phyloP scores from a whole-genome alignment of 1,140 invertebrate genomes.

The Zaprionus ornatus region DNA sequence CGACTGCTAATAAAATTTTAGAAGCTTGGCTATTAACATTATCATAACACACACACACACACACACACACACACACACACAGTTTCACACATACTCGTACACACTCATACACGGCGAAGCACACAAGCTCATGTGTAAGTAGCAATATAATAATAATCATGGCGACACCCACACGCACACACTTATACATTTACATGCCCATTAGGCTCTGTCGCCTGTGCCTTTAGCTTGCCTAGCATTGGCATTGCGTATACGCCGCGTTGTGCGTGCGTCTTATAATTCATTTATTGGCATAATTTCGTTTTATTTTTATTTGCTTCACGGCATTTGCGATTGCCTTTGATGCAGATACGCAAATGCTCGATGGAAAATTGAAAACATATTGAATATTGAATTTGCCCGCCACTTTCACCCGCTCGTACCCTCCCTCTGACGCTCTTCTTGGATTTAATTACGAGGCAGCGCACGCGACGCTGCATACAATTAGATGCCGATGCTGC shows the following conservation, averaged over 20 bases:
- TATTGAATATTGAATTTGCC: slow-evolving; percentile 70
- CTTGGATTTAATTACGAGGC: slow-evolving; percentile 61
- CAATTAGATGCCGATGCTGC: slow-evolving; percentile 49
- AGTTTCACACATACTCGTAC: neutral
- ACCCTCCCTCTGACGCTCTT: neutral
- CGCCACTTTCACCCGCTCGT: neutral
- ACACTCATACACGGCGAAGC: neutral
- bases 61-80: slow-evolving; percentile 1
- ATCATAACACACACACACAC: slow-evolving; percentile 65
- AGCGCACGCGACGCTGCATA: slow-evolving; percentile 54
- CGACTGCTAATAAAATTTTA: slow-evolving; percentile 77
- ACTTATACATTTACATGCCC: slow-evolving; percentile 63
- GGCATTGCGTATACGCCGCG: slow-evolving; percentile 65
- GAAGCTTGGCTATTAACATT: slow-evolving; percentile 78
- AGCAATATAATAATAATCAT: slow-evolving; percentile 73
- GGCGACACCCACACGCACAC: slow-evolving; percentile 39
- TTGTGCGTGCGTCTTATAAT: slow-evolving; percentile 73
- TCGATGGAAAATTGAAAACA: slow-evolving; percentile 72
- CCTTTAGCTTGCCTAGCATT: slow-evolving; percentile 60
- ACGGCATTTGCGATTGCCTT: slow-evolving; percentile 69
- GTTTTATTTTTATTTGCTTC: slow-evolving; percentile 80
- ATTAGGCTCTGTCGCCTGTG: slow-evolving; percentile 64
- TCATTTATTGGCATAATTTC: slow-evolving; percentile 81
- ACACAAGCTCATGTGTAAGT: slow-evolving; percentile 33
- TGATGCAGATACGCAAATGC: slow-evolving; percentile 40